These are phyloP conservation scores for Anisognathus igniventris DNA, from an alignment of 2,797 vertebrate species.

Conservation along the genomic window DNA sequence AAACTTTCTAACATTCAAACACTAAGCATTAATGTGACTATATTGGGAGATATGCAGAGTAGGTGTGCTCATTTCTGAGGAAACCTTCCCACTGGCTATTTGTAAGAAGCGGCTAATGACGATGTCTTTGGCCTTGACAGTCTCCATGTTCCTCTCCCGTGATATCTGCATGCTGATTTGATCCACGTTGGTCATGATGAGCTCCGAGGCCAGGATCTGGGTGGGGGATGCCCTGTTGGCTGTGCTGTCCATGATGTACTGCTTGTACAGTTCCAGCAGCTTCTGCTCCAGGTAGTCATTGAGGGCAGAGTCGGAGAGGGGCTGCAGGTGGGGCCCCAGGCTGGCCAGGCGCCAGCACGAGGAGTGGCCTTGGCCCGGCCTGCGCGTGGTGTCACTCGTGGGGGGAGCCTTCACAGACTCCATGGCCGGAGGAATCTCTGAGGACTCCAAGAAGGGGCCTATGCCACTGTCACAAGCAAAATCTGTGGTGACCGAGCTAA, in stretches of 20 bases:
- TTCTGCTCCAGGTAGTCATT: constrained; percentile 94
- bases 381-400: background rate
- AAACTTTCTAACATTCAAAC: background rate
- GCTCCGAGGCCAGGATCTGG: constrained; percentile 87
- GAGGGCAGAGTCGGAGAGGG: constrained; percentile 89
- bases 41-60: constrained; percentile 89
- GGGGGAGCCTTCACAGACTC: constrained; percentile 73
- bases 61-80: constrained; percentile 92
- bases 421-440: constrained; percentile 82
- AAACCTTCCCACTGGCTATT: constrained; percentile 85
- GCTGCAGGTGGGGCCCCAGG: constrained; percentile 84
- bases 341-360: constrained; percentile 83
- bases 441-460: constrained; percentile 88
- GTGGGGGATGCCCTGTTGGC: constrained; percentile 73
- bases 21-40: constrained; percentile 53
- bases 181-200: constrained; percentile 88
- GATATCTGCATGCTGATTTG: constrained; percentile 92
- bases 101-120: constrained; percentile 88
- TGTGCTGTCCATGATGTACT: constrained; percentile 89
- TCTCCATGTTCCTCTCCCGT: constrained; percentile 88
- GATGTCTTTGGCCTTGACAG: constrained; percentile 89
- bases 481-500: constrained; percentile 78
- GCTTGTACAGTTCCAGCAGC: constrained; percentile 89
- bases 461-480: constrained; percentile 71
- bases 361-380: constrained; percentile 73